A percentile compares a stretch with the other conserved stretches of the same genome.
phyloP scores from a whole-genome alignment of 2,888 invertebrate genomes.

The Petrophora chlorosata region DNA sequence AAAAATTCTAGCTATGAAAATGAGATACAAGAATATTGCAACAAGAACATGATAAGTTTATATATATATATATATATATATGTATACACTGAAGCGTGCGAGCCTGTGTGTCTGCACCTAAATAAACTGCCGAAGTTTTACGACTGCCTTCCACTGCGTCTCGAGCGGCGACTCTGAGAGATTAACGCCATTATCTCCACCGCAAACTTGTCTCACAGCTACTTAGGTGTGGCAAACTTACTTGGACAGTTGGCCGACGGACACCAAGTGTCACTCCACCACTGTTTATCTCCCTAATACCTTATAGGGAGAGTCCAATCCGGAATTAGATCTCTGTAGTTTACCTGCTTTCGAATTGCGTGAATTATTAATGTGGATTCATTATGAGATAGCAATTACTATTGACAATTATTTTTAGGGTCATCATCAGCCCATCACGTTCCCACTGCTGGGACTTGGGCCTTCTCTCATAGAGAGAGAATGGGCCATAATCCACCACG shows the following conservation, averaged over 20 bases:
- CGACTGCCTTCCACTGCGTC: slow-evolving; percentile 14
- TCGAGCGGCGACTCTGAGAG: slow-evolving; percentile 60
- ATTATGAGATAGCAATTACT: too few relatives aligned
- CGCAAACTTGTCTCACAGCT: slow-evolving; percentile 60
- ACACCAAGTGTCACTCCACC: slow-evolving; percentile 33
- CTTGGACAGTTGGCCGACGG: slow-evolving; percentile 44
- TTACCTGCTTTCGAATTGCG: not conserved
- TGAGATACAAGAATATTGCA: too few relatives aligned
- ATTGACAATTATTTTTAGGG: too few relatives aligned
- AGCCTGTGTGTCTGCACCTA: not conserved
- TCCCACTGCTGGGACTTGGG: too few relatives aligned
- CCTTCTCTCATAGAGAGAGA: too few relatives aligned
- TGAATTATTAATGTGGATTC: not conserved
- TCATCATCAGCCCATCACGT: too few relatives aligned
- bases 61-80: too few relatives aligned
- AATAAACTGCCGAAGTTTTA: slow-evolving; percentile 5
- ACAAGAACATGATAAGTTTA: too few relatives aligned
- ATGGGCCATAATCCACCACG: too few relatives aligned
- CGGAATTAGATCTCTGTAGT: slow-evolving; percentile 2
- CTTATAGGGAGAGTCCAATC: slow-evolving; percentile 8
- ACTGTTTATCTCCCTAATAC: slow-evolving; percentile 34
- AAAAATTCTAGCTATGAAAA: too few relatives aligned
- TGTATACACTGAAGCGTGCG: too few relatives aligned
- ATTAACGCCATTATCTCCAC: slow-evolving; percentile 68
- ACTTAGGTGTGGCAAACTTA: slow-evolving; percentile 56